phyloP scores from a whole-genome alignment of 2,888 invertebrate species.

The Willowsia nigromaculata region DNA sequence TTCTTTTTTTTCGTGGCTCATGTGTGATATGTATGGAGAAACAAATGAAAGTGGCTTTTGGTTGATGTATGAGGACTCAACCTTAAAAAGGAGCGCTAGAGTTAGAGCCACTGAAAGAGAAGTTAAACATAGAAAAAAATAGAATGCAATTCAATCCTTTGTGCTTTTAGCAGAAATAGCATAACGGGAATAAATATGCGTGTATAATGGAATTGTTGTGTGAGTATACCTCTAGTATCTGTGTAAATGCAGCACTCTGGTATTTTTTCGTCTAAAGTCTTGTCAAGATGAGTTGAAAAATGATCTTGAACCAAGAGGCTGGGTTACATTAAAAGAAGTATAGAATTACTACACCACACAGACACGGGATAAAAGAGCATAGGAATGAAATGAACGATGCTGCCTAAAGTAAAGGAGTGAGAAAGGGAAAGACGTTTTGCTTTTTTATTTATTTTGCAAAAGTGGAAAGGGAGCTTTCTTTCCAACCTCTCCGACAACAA shows the following conservation, averaged over 20 bases:
- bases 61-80: slow-evolving; percentile 53
- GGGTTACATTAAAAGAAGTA: slow-evolving; percentile 43
- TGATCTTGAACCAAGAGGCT: slow-evolving; percentile 64
- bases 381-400: background rate
- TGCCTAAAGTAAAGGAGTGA: background rate
- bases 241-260: background rate
- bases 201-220: slow-evolving; percentile 15
- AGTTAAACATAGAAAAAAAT: background rate
- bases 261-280: slow-evolving; percentile 42
- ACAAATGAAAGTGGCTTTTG: slow-evolving; percentile 64
- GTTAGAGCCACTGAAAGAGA: background rate
- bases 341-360: background rate
- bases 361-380: background rate
- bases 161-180: slow-evolving; percentile 10
- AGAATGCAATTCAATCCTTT: slow-evolving; percentile 52
- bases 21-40: slow-evolving; percentile 45
- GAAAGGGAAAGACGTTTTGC: background rate
- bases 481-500: background rate
- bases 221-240: background rate
- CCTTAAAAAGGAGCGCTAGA: background rate
- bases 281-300: slow-evolving; percentile 69
- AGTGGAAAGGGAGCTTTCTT: background rate
- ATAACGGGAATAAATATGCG: slow-evolving; percentile 5
- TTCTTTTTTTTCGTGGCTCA: background rate
- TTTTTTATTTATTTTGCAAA: slow-evolving; percentile 16